Evolutionary conservation across 2,888 invertebrate genomes (phyloP).

Genomic region (Campoplex capitator): DNA sequence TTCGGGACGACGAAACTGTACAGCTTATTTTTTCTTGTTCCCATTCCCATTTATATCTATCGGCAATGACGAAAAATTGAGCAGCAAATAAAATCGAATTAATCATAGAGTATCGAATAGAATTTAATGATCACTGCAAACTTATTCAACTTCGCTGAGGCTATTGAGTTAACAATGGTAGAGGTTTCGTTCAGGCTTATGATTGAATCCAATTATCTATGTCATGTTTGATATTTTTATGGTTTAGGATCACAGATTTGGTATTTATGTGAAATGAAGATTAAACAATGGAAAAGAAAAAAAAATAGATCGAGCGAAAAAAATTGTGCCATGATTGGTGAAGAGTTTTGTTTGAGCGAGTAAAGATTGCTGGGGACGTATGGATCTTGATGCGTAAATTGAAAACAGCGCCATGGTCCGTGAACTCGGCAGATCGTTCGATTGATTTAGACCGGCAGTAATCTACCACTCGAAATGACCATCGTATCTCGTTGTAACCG

Average conservation of each 20-base stretch:
- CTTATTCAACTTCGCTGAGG: slow-evolving; percentile 33
- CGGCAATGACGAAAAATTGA: neutral
- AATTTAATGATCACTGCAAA: slow-evolving; percentile 37
- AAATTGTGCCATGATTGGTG: neutral
- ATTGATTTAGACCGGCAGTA: slow-evolving; percentile 77
- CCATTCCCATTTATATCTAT: neutral
- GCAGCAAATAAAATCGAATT: neutral
- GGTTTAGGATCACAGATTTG: neutral
- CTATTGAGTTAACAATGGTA: neutral
- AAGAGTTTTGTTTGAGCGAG: slow-evolving; percentile 8
- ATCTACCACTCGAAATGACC: slow-evolving; percentile 74
- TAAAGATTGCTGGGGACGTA: slow-evolving; percentile 18
- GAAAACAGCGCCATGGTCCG: slow-evolving; percentile 55
- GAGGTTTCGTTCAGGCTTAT: neutral
- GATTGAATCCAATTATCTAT: slow-evolving; percentile 1
- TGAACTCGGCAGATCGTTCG: slow-evolving; percentile 70
- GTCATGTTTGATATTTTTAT: neutral
- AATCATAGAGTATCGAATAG: neutral
- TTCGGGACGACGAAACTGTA: slow-evolving; percentile 24
- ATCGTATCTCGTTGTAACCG: slow-evolving; percentile 53
- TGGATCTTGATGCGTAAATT: slow-evolving; percentile 55
- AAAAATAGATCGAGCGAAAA: slow-evolving; percentile 11
- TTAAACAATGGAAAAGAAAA: neutral
- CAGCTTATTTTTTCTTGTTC: slow-evolving; percentile 22
- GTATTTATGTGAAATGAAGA: neutral